Percentiles rank a stretch among this genome's conserved stretches.
Evolutionary conservation across 1,140 invertebrate species (phyloP).

Genomic region (Scaptomyza pallida): DNA sequence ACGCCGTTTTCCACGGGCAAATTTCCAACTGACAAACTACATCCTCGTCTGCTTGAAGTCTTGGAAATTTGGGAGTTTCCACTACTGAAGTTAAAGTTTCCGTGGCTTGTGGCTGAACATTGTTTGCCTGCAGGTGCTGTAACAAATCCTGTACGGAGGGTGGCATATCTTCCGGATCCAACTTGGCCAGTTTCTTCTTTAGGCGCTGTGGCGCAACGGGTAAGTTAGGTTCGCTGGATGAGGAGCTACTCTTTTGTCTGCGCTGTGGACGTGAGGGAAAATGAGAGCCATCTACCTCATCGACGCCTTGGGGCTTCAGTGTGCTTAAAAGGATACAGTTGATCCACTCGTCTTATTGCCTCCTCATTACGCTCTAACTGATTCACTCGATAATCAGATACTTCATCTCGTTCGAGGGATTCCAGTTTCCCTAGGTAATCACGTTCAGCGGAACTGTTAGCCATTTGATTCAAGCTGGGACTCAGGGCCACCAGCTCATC

Average conservation of each 20-base stretch:
- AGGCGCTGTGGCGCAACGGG: conserved; percentile 69
- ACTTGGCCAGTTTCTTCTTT: conserved; percentile 67
- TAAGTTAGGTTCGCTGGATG: conserved; percentile 65
- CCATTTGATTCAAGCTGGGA: conserved; percentile 17
- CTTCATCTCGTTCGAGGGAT: conserved; percentile 59
- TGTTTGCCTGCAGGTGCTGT: conserved; percentile 35
- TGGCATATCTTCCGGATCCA: conserved; percentile 70
- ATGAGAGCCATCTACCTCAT: conserved; percentile 50
- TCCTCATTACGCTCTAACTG: conserved; percentile 38
- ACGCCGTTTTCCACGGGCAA: not conserved
- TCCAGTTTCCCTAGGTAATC: conserved; percentile 68
- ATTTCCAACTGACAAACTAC: conserved; percentile 6
- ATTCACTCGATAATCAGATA: not conserved
- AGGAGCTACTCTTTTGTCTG: conserved; percentile 72
- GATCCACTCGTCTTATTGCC: conserved; percentile 3
- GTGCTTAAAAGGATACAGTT: not conserved
- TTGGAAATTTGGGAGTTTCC: conserved; percentile 47
- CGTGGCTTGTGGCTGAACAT: not conserved
- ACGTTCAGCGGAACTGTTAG: conserved; percentile 43
- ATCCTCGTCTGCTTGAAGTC: conserved; percentile 41
- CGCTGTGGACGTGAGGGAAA: conserved; percentile 71
- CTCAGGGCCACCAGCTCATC: conserved; percentile 75
- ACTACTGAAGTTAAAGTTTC: not conserved
- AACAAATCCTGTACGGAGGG: conserved; percentile 78
- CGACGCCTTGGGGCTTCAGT: not conserved